phyloP scores from a whole-genome alignment of 2,113 vertebrate species.

The Epinephelus moara region DNA sequence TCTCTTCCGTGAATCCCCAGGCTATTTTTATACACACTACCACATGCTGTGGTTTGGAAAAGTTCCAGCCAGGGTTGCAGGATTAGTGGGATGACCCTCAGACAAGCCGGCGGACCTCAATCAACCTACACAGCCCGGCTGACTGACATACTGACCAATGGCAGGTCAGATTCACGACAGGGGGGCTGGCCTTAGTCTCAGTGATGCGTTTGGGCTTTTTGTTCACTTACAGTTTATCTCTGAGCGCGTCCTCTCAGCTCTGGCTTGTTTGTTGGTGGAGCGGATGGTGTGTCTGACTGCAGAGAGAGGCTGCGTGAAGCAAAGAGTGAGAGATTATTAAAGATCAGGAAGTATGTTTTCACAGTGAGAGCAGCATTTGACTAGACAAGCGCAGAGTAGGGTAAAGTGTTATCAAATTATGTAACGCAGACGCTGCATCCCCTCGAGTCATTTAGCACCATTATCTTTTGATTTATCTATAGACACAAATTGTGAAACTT shows the following conservation, averaged over 20 bases:
- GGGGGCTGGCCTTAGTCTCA: neutral
- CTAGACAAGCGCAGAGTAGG: neutral
- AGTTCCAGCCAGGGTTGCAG: constrained; percentile 46
- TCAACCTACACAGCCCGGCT: constrained; percentile 20
- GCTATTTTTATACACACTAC: constrained; percentile 60
- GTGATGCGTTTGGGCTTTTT: neutral
- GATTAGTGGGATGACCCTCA: constrained; percentile 59
- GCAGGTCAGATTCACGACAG: constrained; percentile 7
- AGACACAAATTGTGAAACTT: neutral
- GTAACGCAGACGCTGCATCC: neutral
- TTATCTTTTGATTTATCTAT: neutral
- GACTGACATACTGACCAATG: constrained; percentile 28
- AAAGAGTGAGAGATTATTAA: constrained; percentile 11
- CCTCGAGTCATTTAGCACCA: constrained; percentile 11
- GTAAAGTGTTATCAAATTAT: neutral
- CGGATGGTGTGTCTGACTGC: constrained; percentile 94
- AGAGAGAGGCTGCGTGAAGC: constrained; percentile 88
- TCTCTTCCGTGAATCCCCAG: constrained; percentile 42
- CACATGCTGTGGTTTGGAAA: constrained; percentile 54
- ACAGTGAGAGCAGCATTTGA: neutral
- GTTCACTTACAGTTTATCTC: constrained; percentile 95
- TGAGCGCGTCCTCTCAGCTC: constrained; percentile 92
- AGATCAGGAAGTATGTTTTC: neutral
- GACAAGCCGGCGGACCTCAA: constrained; percentile 31
- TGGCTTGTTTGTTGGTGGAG: constrained; percentile 90